Evolutionary conservation across 2,888 invertebrate species (phyloP).

Genomic region (Bhutanitis thaidina): DNA sequence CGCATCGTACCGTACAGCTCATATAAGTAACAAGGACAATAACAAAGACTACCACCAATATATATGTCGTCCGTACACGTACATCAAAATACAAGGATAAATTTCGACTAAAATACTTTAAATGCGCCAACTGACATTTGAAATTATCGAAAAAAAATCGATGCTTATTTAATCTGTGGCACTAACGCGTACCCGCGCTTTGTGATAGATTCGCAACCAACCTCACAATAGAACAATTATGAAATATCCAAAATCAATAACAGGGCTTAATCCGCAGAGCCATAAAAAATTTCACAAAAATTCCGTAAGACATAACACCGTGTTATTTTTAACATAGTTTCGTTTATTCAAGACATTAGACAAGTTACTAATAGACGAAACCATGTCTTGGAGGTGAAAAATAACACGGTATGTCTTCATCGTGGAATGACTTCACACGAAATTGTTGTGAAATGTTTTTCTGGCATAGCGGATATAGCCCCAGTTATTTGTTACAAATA

Average conservation of each 20-base stretch:
- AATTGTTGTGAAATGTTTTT: too few species aligned
- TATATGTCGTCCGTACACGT: constrained; percentile 26
- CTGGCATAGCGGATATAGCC: too few species aligned
- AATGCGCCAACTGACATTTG: constrained; percentile 23
- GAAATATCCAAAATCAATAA: background rate
- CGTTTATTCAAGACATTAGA: too few species aligned
- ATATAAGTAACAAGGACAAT: constrained; percentile 37
- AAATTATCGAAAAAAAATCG: constrained; percentile 16
- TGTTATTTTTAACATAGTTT: too few species aligned
- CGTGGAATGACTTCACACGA: too few species aligned
- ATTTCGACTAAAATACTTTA: constrained; percentile 24
- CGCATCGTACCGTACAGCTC: constrained; percentile 25
- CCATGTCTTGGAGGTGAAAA: too few species aligned
- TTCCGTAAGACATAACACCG: too few species aligned
- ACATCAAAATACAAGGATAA: constrained; percentile 28
- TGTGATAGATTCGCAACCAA: constrained; percentile 1
- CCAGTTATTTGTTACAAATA: background rate
- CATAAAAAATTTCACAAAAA: too few species aligned
- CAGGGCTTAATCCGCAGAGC: too few species aligned
- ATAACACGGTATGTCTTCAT: too few species aligned
- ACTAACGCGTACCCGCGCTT: background rate
- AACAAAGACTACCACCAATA: constrained; percentile 43
- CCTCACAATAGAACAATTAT: background rate
- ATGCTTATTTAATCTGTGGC: constrained; percentile 11
- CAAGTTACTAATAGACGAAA: too few species aligned